Evolutionary conservation across 2,797 vertebrate species (phyloP).

Genomic region (Tauraco hartlaubi): DNA sequence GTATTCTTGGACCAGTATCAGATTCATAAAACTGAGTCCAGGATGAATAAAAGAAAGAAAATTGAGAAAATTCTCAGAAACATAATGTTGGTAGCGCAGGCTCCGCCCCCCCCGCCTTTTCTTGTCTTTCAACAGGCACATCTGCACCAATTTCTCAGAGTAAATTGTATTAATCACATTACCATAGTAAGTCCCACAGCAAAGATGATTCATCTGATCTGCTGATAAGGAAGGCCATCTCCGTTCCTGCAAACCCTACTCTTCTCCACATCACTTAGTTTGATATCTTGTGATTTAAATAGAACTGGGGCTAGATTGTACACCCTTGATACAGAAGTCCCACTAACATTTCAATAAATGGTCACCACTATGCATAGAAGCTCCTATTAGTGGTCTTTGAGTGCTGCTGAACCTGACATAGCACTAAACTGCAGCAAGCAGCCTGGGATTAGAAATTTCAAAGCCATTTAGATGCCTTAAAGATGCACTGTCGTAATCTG

Average conservation of each 20-base stretch:
- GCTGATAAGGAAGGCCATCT: not conserved
- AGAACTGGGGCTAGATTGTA: constrained; percentile 1
- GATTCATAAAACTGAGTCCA: not conserved
- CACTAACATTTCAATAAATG: not conserved
- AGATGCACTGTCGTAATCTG: not conserved
- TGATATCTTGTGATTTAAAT: not conserved
- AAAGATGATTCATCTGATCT: constrained; percentile 3
- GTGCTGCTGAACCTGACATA: constrained; percentile 7
- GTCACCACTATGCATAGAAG: not conserved
- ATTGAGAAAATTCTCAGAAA: not conserved
- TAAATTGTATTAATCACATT: constrained; percentile 11
- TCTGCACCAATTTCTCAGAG: not conserved
- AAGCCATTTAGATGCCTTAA: constrained; percentile 33
- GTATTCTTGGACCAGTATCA: not conserved
- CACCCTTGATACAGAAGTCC: not conserved
- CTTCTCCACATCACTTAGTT: not conserved
- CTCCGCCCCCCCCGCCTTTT: no score
- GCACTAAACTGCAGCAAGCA: constrained; percentile 16
- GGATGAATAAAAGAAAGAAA: not conserved
- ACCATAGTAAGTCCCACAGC: not conserved
- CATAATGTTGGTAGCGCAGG: not conserved
- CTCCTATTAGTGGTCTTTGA: not conserved
- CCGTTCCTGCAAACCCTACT: not conserved
- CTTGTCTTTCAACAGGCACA: not conserved
- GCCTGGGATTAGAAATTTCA: constrained; percentile 47